A percentile compares a stretch with the other conserved stretches of the same genome.
These are phyloP conservation scores for Gisinianus flammeolus DNA, from an alignment of 2,888 invertebrate genomes.

Conservation along the genomic window DNA sequence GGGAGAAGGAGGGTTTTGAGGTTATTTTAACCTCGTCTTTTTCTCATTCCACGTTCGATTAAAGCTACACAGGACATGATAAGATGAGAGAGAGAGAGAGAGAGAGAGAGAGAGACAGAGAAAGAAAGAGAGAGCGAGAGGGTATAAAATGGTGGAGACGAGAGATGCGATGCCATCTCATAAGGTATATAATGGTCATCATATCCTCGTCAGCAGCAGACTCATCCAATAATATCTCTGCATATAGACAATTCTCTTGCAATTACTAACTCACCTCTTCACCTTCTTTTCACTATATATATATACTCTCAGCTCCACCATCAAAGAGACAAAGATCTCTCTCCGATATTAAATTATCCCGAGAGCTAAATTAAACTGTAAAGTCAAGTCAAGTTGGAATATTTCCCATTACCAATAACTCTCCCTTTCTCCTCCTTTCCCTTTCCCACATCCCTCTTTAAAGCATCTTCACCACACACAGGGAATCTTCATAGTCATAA, in stretches of 20 bases:
- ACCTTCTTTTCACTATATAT: not conserved
- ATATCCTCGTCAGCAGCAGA: not conserved
- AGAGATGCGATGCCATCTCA: not conserved
- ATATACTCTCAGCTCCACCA: not conserved
- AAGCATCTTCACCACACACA: not conserved
- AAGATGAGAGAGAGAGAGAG: no score
- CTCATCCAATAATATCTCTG: not conserved
- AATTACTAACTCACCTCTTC: not conserved
- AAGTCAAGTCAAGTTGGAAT: no score
- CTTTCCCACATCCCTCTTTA: not conserved
- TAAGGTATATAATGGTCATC: not conserved
- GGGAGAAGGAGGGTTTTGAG: not conserved
- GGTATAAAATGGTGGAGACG: not conserved
- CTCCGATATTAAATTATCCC: slow-evolving; percentile 21
- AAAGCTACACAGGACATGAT: no score
- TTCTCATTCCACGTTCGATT: not conserved
- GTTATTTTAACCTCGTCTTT: not conserved
- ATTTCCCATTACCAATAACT: slow-evolving; percentile 36
- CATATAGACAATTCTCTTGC: not conserved
- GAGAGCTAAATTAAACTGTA: slow-evolving; percentile 24
- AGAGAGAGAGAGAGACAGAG: not conserved
- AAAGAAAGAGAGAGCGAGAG: not conserved
- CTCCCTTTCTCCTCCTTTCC: slow-evolving; percentile 9
- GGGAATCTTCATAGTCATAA: not conserved
- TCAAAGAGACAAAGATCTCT: not conserved